Percentiles rank a stretch among this genome's conserved stretches.
Conservation (phyloP, 2,797 vertebrate species). For the Ptychobarbus kaznakovi region DNA sequence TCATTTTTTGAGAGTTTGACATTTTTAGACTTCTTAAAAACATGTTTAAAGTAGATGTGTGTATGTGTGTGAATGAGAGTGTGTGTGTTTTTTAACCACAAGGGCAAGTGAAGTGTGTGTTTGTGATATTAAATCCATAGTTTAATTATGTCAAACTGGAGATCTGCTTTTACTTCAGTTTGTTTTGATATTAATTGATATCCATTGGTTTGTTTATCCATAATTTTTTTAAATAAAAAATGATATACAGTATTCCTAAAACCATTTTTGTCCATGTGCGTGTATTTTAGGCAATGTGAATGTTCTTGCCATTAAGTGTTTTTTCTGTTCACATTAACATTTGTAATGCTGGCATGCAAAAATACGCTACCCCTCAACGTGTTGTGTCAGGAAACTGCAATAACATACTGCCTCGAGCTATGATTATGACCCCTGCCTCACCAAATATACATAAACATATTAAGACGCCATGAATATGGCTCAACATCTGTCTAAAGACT, state of each 20-base stretch:
- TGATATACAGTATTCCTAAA: background rate
- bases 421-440: slow-evolving; percentile 18
- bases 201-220: background rate
- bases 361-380: background rate
- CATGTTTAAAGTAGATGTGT: slow-evolving; percentile 20
- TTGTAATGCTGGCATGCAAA: background rate
- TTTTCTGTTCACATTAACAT: background rate
- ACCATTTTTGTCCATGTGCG: background rate
- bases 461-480: background rate
- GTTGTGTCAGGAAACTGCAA: slow-evolving; percentile 5
- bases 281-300: background rate
- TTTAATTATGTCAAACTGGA: background rate
- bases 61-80: too few relatives aligned
- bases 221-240: background rate
- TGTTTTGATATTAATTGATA: background rate
- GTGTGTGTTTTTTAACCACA: slow-evolving; percentile 23
- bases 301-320: background rate
- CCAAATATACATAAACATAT: background rate
- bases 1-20: background rate
- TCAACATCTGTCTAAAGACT: background rate
- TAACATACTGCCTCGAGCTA: slow-evolving; percentile 35
- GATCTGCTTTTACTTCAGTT: background rate
- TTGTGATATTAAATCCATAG: slow-evolving; percentile 16
- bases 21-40: background rate
- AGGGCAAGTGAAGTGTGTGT: slow-evolving; percentile 43